Conservation (phyloP, 1,140 invertebrate genomes). For the Drosophila littoralis region DNA sequence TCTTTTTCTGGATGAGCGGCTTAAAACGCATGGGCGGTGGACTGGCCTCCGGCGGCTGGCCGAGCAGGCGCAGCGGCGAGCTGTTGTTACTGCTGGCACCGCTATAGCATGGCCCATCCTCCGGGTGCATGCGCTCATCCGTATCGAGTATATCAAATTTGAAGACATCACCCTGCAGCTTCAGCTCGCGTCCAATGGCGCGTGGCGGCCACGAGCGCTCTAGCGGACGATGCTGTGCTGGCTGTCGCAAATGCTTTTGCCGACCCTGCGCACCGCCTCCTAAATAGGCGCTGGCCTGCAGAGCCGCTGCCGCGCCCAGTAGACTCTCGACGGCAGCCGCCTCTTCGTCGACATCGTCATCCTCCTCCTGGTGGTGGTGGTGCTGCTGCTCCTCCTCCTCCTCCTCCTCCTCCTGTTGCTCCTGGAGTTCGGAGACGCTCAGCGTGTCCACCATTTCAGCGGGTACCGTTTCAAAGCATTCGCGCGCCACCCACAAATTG, state of each 20-base stretch:
- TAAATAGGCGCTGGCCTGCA: slow-evolving; percentile 56
- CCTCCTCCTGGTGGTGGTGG: slow-evolving; percentile 23
- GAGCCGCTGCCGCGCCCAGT: slow-evolving; percentile 70
- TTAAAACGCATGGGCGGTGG: slow-evolving; percentile 85
- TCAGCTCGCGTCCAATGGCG: slow-evolving; percentile 62
- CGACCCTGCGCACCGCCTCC: slow-evolving; percentile 44
- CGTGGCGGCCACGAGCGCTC: slow-evolving; percentile 87
- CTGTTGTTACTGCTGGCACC: slow-evolving; percentile 57
- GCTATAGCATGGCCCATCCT: slow-evolving; percentile 38
- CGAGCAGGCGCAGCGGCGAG: slow-evolving; percentile 55
- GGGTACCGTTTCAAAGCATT: slow-evolving; percentile 80
- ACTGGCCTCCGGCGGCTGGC: slow-evolving; percentile 41
- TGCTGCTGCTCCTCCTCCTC: slow-evolving; percentile 11
- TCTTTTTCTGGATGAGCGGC: slow-evolving; percentile 87
- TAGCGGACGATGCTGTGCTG: slow-evolving; percentile 86
- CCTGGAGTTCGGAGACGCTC: slow-evolving; percentile 64
- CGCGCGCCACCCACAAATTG: slow-evolving; percentile 80
- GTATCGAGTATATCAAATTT: slow-evolving; percentile 90
- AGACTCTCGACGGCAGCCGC: slow-evolving; percentile 77
- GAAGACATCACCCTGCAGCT: slow-evolving; percentile 88
- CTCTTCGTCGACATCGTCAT: slow-evolving; percentile 65
- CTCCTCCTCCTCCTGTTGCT: slow-evolving; percentile 51
- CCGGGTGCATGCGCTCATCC: slow-evolving; percentile 85
- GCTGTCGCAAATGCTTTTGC: slow-evolving; percentile 70
- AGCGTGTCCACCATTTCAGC: slow-evolving; percentile 75